Conservation (phyloP, 30 jellyfish, hydroid and myxozoan genomes). For the Cassiopea andromeda region DNA sequence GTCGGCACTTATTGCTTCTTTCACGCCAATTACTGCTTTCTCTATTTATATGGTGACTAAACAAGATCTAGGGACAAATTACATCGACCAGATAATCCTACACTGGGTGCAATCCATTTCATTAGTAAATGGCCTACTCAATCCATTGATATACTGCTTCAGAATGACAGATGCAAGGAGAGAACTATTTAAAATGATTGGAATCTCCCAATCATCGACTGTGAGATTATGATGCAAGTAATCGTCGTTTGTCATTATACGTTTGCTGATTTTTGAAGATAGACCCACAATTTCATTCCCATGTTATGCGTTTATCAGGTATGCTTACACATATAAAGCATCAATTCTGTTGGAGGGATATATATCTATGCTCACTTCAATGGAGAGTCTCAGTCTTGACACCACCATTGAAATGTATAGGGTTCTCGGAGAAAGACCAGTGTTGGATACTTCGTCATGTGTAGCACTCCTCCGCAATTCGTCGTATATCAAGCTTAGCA, state of each 20-base stretch:
- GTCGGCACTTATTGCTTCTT: conserved; percentile 3
- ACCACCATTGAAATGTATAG: no score
- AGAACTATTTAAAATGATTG: background rate
- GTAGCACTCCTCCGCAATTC: no score
- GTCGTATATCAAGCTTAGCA: no score
- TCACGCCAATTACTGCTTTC: background rate
- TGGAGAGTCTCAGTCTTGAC: no score
- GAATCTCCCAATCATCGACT: background rate
- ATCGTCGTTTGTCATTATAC: background rate
- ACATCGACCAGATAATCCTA: conserved; percentile 2
- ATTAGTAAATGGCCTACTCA: conserved; percentile 6
- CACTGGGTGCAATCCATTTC: conserved; percentile 13
- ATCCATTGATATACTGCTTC: conserved; percentile 8
- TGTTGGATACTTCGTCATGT: no score
- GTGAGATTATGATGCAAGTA: background rate
- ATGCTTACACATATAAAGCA: no score
- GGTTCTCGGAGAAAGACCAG: no score
- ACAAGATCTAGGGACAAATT: background rate
- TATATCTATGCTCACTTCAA: no score
- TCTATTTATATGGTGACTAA: background rate
- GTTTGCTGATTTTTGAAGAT: no score
- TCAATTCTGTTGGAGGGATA: no score
- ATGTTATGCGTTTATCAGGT: no score
- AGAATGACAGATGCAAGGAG: background rate
- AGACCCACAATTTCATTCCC: no score